Evolutionary conservation across 2,888 invertebrate species (phyloP), one percentile per base, ranked within the genome.

Genomic region (Drosophila mulleri): DNA sequence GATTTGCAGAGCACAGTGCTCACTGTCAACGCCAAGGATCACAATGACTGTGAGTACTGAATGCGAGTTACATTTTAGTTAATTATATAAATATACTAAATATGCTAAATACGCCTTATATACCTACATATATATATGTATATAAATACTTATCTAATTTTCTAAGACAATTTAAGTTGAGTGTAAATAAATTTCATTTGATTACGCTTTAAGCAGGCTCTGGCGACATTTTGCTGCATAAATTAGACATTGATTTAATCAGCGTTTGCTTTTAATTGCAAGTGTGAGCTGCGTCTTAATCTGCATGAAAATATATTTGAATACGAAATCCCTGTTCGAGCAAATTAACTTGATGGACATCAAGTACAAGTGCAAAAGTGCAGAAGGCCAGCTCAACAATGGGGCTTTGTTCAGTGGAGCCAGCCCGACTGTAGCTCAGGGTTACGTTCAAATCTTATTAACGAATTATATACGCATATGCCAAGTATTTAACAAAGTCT

Each of bases 11-110:
- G 98, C 93, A 98, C 98, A 74, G 98, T 98, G 52, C 97, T 98
- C 94, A 98, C 98, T 86, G 98, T 99, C 94, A 98, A 98, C 94
- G 98, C 98, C 95, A 98, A 98, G 94, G 98, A 99, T 95, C 97
- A 97, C 95, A 98, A 99, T 95, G 98, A 98, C 95, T 98, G 98
- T 98, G 93, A 97, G 98, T 97, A 53, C 20, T 94, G 0, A 60
- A 41, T 37, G 5, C 12, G 1, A 37, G 5, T 14, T 14, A 14
- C 12, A 12, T 14, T 14, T 35, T 35, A 35, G 3, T 12, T 12
- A 12, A 35, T 9, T 32, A 32, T 32, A 32, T 32, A 32, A 11
- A 32, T 11, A 32, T 32, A 29, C 29, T 29, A 7, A 8, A 29
- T 29, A 23, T 23, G 20, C 2, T 2, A 7, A 2, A 8, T 29